Base-by-base conservation (phyloP, 2,797 vertebrate genomes). In the Tenualosa thibaudeaui region DNA sequence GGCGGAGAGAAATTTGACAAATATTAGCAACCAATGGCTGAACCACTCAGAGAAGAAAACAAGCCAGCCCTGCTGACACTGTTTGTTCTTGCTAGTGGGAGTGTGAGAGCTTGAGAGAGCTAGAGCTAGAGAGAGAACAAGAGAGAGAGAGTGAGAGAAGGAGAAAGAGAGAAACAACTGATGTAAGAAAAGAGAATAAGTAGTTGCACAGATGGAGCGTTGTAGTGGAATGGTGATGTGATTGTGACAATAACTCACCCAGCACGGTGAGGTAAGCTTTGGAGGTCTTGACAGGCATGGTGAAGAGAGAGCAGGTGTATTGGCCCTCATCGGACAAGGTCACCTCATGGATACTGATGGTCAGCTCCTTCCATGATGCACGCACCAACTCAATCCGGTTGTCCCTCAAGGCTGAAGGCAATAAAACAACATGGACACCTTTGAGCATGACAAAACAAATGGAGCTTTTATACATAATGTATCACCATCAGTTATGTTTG, bases 381-480 rank as follows among this genome's bases (percentile, higher is more conserved):
- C 95, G 94, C 60, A 97, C 95, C 93, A 99, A 94, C 91, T 99
- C 98, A 22, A 99, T 99, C 88, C 98, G 95, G 94, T 99, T 97
- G 93, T 99, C 98, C 87, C 98, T 96, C 90, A 99, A 92, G 85
- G 98, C 98, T 99, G 92, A 90, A 93, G 91, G 84, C 83, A 85
- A 82, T 1, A 82, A 24, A 85, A 81, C 84, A 26, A 51, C 78
- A 54, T 43, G 75, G 37, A 89, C 50, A 82, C 26, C 71, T 46
- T 40, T 40, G 7, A 78, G 40, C 46, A n/a, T 8, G 17, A 46
- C 40, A 19, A 15, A 6, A 43, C 37, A 22, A 78, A 17, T 13
- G 13, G 17, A 46, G 37, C 24, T 46, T 78, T 78, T 6, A 78
- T 40, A 46, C 17, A 46, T 78, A 22, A 15, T 40, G 65, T 15